These are phyloP conservation scores for Ellobius talpinus DNA, from an alignment of 2,113 vertebrate species.

Conservation along the genomic window DNA sequence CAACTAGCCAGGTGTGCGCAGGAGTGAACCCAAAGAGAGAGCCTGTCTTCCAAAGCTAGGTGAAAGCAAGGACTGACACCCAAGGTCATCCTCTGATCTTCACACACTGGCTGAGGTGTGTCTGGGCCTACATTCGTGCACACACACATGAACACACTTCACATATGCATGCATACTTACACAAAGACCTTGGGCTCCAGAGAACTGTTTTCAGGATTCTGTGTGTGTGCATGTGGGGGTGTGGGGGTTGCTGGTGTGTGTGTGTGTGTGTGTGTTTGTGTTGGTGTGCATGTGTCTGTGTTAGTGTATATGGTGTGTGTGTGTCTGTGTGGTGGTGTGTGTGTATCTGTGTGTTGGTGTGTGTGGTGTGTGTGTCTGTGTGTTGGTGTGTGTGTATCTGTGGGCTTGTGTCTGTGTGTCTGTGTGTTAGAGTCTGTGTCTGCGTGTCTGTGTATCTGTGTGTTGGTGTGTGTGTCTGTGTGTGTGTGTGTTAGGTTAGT, in stretches of 20 bases:
- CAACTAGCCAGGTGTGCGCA: neutral
- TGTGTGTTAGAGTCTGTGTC: no score
- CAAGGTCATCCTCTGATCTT: no score
- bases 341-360: neutral
- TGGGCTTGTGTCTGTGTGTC: no score
- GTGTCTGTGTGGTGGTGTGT: neutral
- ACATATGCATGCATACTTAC: no score
- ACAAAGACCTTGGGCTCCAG: neutral
- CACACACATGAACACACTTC: neutral
- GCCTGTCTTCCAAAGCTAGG: neutral
- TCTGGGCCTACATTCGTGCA: neutral
- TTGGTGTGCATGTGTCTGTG: accelerated
- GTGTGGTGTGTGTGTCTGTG: neutral
- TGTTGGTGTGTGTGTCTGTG: neutral
- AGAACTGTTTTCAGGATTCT: neutral
- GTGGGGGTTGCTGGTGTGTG: neutral
- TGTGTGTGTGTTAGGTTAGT: neutral
- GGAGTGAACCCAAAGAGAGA: neutral
- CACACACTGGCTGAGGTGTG: neutral
- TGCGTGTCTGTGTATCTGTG: neutral
- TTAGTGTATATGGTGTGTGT: no score
- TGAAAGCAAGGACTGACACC: neutral
- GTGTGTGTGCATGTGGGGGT: neutral
- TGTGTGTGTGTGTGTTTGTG: neutral
- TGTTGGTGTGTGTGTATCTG: neutral